Percentiles rank a stretch among this genome's conserved stretches.
Evolutionary conservation across 2,797 vertebrate genomes (phyloP).

Genomic region (Oreochromis mossambicus): DNA sequence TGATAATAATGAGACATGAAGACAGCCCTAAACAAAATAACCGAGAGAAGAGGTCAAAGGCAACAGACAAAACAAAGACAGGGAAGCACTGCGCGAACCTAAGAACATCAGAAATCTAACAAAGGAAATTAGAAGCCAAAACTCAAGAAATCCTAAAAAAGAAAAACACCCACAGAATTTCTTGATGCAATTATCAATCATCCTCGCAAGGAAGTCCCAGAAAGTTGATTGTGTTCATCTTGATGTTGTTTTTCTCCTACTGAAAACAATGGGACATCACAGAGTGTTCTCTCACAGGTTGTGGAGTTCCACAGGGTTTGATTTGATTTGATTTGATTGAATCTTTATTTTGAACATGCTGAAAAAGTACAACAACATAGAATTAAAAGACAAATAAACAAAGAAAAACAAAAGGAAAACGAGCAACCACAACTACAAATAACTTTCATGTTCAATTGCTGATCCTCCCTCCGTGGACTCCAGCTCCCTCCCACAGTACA

Average conservation of each 20-base stretch:
- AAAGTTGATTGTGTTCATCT: accelerated
- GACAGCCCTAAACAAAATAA: too few species aligned
- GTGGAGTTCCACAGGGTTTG: neutral
- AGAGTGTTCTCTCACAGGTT: neutral
- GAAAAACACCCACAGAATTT: neutral
- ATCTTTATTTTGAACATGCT: too few species aligned
- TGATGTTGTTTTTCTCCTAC: neutral
- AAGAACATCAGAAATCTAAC: neutral
- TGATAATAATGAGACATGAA: neutral
- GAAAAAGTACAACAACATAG: too few species aligned
- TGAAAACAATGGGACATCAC: accelerated
- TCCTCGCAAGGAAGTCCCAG: neutral
- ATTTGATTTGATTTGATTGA: too few species aligned
- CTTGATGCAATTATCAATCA: neutral
- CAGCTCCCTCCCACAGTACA: accelerated
- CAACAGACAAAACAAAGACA: accelerated
- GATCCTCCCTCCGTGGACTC: neutral
- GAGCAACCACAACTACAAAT: too few species aligned
- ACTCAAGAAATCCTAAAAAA: neutral
- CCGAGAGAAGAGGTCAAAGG: neutral
- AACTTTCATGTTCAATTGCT: neutral
- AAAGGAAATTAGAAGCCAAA: neutral
- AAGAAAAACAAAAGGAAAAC: too few species aligned
- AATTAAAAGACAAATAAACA: too few species aligned
- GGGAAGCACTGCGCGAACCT: accelerated